Evolutionary conservation across 2,113 vertebrate genomes (phyloP).

Genomic region (Egretta garzetta): DNA sequence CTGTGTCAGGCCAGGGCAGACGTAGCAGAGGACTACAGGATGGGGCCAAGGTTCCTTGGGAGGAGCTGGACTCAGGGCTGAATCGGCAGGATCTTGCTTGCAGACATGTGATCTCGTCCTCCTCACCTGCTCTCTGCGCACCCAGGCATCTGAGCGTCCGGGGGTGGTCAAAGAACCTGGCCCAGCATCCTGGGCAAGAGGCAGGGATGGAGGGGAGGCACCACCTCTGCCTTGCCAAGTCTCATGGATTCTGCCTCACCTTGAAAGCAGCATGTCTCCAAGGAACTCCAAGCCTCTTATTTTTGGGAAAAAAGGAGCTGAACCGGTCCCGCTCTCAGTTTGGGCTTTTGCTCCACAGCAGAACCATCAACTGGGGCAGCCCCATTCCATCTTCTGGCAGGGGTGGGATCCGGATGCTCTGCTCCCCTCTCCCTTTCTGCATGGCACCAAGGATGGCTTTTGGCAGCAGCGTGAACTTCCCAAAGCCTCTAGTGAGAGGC

Average conservation of each 20-base stretch:
- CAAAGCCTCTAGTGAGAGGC: not conserved
- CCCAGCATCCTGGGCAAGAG: not conserved
- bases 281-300: not conserved
- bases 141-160: not conserved
- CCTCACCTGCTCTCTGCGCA: not conserved
- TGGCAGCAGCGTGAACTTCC: not conserved
- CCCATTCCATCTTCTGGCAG: not conserved
- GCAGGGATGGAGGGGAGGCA: not conserved
- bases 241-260: not conserved
- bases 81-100: not conserved
- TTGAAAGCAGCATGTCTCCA: not conserved
- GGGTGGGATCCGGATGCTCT: not conserved
- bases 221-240: not conserved
- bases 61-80: not conserved
- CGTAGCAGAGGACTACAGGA: not conserved
- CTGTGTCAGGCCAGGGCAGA: not conserved
- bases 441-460: not conserved
- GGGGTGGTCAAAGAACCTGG: not conserved
- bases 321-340: not conserved
- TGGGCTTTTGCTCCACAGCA: not conserved
- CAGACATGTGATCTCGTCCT: not conserved
- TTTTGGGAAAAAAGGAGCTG: not conserved
- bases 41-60: not conserved
- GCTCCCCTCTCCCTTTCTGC: not conserved
- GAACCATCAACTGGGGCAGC: not conserved